Evolutionary conservation across 2,888 invertebrate genomes (phyloP).

Genomic region (Tinea trinotella): DNA sequence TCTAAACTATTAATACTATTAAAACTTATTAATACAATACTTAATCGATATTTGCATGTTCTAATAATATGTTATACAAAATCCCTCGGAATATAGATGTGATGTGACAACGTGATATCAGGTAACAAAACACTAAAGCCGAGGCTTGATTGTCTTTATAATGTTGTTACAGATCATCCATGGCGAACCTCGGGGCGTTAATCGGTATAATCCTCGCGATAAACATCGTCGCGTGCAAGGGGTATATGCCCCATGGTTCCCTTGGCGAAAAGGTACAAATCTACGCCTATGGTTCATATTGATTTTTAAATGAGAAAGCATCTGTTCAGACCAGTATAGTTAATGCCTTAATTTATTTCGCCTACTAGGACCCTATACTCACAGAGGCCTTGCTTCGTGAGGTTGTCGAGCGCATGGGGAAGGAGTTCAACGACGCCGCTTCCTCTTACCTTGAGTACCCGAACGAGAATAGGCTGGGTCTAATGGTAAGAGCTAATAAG

Average conservation of each 20-base stretch:
- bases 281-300: too few species aligned
- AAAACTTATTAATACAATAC: too few species aligned
- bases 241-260: conserved; percentile 69
- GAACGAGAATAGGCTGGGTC: conserved; percentile 52
- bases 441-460: conserved; percentile 77
- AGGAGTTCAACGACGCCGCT: conserved; percentile 77
- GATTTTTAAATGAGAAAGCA: too few species aligned
- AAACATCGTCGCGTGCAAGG: conserved; percentile 59
- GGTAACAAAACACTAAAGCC: too few species aligned
- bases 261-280: conserved; percentile 63
- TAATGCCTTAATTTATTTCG: neutral
- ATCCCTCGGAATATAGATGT: too few species aligned
- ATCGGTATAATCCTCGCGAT: conserved; percentile 45
- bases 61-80: too few species aligned
- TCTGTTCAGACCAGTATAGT: neutral
- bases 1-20: too few species aligned
- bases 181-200: conserved; percentile 48
- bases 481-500: conserved; percentile 70
- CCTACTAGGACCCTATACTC: conserved; percentile 72
- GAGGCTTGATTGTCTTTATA: too few species aligned
- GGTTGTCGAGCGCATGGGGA: conserved; percentile 83
- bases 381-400: conserved; percentile 82
- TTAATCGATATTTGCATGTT: too few species aligned
- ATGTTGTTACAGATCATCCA: conserved; percentile 48
- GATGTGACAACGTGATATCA: too few species aligned